A percentile compares a stretch with the other conserved stretches of the same genome.
Evolutionary conservation across 2,888 invertebrate species (phyloP).

Genomic region (Tubulanus polymorphus): DNA sequence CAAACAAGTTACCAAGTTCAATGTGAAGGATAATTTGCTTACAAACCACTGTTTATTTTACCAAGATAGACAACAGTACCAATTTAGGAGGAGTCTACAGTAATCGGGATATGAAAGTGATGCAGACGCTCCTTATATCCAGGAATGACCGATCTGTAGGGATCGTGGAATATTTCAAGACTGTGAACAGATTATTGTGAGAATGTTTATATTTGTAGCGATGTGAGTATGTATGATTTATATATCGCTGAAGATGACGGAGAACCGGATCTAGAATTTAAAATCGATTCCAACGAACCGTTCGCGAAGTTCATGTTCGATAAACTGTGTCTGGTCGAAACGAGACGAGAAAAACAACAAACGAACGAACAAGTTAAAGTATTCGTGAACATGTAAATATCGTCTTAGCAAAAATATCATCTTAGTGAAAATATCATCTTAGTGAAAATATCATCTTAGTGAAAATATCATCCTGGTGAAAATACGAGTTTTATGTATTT

Average conservation of each 20-base stretch:
- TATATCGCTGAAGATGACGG: conserved; percentile 96
- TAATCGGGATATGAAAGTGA: too few relatives aligned
- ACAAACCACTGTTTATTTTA: too few relatives aligned
- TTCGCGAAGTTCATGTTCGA: conserved; percentile 91
- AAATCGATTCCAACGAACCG: conserved; percentile 79
- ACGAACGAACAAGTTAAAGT: conserved; percentile 8
- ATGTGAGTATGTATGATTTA: conserved; percentile 73
- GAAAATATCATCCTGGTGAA: neutral
- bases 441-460: neutral
- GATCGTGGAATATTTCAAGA: too few relatives aligned
- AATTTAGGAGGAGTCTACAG: too few relatives aligned
- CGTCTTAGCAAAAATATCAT: neutral
- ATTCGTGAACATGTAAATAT: neutral
- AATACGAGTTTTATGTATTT: neutral
- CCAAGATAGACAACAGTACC: too few relatives aligned
- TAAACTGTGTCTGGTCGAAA: conserved; percentile 81
- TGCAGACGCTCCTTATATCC: too few relatives aligned
- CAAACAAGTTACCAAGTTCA: too few relatives aligned
- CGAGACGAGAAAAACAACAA: conserved; percentile 52
- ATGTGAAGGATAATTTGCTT: too few relatives aligned
- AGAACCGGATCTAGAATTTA: conserved; percentile 88
- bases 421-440: neutral
- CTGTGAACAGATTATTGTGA: too few relatives aligned
- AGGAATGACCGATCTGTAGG: too few relatives aligned
- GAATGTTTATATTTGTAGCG: too few relatives aligned